These are phyloP conservation scores for Cylindroiulus punctatus DNA, from an alignment of 2,888 invertebrate genomes.

Conservation along the genomic window DNA sequence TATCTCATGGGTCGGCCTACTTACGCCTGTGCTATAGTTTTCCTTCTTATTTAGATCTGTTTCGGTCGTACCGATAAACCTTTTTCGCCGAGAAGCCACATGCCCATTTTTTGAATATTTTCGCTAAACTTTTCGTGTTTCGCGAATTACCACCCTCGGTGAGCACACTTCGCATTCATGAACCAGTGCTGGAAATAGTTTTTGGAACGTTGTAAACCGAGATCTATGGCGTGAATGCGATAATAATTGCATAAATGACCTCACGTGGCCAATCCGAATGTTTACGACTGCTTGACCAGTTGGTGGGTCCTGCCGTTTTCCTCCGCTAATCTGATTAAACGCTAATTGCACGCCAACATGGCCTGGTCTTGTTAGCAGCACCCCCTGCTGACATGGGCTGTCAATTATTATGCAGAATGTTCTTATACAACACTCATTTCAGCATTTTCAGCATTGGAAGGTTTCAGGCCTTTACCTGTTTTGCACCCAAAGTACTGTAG, in stretches of 20 bases:
- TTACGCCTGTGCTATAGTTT: background rate
- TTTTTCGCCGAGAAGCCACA: background rate
- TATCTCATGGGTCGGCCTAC: background rate
- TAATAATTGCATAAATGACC: background rate
- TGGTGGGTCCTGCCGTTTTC: slow-evolving; percentile 27
- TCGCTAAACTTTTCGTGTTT: background rate
- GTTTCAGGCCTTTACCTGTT: no score
- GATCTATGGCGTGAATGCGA: background rate
- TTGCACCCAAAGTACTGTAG: no score
- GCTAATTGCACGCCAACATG: slow-evolving; percentile 34
- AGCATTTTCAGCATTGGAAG: background rate
- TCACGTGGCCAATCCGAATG: background rate
- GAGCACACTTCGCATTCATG: background rate
- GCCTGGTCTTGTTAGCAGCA: slow-evolving; percentile 28
- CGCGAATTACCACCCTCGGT: background rate
- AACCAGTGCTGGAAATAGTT: background rate
- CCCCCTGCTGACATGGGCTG: background rate
- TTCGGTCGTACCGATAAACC: background rate
- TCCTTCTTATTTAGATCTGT: background rate
- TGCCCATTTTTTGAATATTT: background rate
- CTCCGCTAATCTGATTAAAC: background rate
- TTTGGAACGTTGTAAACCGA: slow-evolving; percentile 9
- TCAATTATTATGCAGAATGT: slow-evolving; percentile 1
- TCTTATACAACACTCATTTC: background rate
- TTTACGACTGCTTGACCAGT: background rate